Percentiles rank a stretch among this genome's conserved stretches.
phyloP scores from a whole-genome alignment of 2,888 invertebrate species.

The Tillus elongatus region DNA sequence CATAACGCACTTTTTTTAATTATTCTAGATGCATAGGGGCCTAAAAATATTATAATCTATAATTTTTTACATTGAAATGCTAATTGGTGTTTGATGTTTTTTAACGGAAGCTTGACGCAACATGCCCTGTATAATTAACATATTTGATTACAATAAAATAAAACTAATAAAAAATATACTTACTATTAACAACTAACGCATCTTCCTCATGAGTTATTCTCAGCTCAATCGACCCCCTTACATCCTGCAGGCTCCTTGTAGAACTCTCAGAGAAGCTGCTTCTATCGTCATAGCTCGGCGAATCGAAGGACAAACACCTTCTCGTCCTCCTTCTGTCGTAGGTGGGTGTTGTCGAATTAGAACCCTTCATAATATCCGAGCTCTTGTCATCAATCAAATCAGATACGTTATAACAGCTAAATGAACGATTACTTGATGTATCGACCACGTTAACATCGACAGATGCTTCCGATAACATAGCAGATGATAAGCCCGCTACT shows the following conservation, averaged over 20 bases:
- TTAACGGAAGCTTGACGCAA: too few relatives aligned
- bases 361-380: background rate
- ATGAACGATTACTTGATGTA: background rate
- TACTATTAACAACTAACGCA: slow-evolving; percentile 40
- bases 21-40: too few relatives aligned
- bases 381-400: background rate
- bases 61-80: too few relatives aligned
- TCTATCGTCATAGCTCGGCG: slow-evolving; percentile 28
- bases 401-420: background rate
- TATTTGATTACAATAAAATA: too few relatives aligned
- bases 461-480: slow-evolving; percentile 30
- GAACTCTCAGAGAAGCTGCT: slow-evolving; percentile 27
- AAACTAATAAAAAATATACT: slow-evolving; percentile 21
- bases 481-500: background rate
- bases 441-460: slow-evolving; percentile 10
- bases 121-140: too few relatives aligned
- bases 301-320: slow-evolving; percentile 40
- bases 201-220: slow-evolving; percentile 34
- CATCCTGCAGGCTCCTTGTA: slow-evolving; percentile 26
- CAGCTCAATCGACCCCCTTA: slow-evolving; percentile 39
- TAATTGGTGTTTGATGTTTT: too few relatives aligned
- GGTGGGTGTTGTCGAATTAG: slow-evolving; percentile 17
- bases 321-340: slow-evolving; percentile 30
- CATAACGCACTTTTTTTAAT: too few relatives aligned
- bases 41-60: too few relatives aligned